Evolutionary conservation across 2,113 vertebrate species (phyloP).

Genomic region (Datnioides undecimradiatus): DNA sequence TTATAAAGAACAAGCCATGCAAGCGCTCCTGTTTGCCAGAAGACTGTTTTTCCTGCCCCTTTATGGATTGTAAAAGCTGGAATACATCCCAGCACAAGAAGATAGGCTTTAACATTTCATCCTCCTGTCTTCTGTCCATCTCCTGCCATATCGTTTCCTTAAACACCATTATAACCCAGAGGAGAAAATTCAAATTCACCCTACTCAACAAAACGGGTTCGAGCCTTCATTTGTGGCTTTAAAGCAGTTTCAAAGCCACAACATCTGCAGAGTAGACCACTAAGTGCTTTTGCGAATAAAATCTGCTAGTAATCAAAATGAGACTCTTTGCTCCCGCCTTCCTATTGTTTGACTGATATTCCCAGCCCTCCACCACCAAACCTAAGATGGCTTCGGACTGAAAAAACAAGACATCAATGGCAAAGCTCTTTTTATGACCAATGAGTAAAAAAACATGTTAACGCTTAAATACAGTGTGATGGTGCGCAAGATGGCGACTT

Average conservation of each 20-base stretch:
- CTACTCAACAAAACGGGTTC: slow-evolving; percentile 4
- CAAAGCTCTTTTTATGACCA: slow-evolving; percentile 26
- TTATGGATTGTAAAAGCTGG: slow-evolving; percentile 19
- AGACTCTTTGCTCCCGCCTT: slow-evolving; percentile 39
- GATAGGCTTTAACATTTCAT: slow-evolving; percentile 38
- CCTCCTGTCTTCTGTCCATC: slow-evolving; percentile 8
- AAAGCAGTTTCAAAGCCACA: slow-evolving; percentile 44
- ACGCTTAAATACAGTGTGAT: slow-evolving; percentile 19
- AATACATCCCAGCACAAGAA: slow-evolving; percentile 21
- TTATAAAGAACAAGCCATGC: slow-evolving; percentile 27
- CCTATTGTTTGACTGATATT: slow-evolving; percentile 54
- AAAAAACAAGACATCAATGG: slow-evolving; percentile 60
- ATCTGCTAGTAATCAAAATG: slow-evolving; percentile 70
- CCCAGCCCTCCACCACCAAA: slow-evolving; percentile 3
- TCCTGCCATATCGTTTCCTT: slow-evolving; percentile 7
- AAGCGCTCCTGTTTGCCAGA: slow-evolving; percentile 26
- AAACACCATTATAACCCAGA: slow-evolving; percentile 7
- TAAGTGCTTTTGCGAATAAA: slow-evolving; percentile 52
- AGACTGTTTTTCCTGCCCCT: slow-evolving; percentile 26
- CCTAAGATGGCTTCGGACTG: not conserved
- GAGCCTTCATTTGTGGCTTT: slow-evolving; percentile 41
- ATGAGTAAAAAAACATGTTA: slow-evolving; percentile 54
- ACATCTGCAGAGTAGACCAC: slow-evolving; percentile 53
- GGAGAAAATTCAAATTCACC: slow-evolving; percentile 30
- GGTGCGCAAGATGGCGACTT: slow-evolving; percentile 13